These are phyloP conservation scores for Cyprinodon tularosa DNA, from an alignment of 2,113 vertebrate genomes.

Conservation along the genomic window DNA sequence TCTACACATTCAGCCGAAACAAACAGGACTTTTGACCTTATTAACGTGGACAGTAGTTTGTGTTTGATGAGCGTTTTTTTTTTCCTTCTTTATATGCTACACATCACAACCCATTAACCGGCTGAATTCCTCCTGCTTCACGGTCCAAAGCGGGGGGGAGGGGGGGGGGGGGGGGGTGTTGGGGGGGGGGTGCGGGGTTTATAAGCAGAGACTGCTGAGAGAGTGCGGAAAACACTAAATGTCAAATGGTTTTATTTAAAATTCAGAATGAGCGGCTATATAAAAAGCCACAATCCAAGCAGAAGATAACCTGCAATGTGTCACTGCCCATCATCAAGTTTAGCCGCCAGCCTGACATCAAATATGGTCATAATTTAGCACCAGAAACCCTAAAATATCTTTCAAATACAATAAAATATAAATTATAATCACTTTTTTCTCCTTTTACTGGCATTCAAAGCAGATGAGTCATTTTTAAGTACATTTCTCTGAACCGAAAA, in stretches of 20 bases:
- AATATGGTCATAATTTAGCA: too few relatives aligned
- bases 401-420: too few relatives aligned
- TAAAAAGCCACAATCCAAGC: background rate
- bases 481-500: too few relatives aligned
- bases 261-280: background rate
- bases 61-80: background rate
- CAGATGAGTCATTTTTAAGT: too few relatives aligned
- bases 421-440: too few relatives aligned
- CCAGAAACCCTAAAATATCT: too few relatives aligned
- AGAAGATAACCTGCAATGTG: background rate
- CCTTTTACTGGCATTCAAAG: too few relatives aligned
- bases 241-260: background rate
- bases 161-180: too few relatives aligned
- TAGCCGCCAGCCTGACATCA: too few relatives aligned
- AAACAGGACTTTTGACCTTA: constrained; percentile 7
- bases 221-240: background rate
- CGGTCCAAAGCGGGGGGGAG: too few relatives aligned
- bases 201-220: background rate
- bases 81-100: background rate
- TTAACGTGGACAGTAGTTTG: background rate
- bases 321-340: too few relatives aligned
- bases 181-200: too few relatives aligned
- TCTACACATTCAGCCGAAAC: constrained; percentile 1
- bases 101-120: background rate
- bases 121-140: background rate